These are phyloP conservation scores for Poliocrania exsul DNA, from an alignment of 2,797 vertebrate genomes.

Conservation along the genomic window DNA sequence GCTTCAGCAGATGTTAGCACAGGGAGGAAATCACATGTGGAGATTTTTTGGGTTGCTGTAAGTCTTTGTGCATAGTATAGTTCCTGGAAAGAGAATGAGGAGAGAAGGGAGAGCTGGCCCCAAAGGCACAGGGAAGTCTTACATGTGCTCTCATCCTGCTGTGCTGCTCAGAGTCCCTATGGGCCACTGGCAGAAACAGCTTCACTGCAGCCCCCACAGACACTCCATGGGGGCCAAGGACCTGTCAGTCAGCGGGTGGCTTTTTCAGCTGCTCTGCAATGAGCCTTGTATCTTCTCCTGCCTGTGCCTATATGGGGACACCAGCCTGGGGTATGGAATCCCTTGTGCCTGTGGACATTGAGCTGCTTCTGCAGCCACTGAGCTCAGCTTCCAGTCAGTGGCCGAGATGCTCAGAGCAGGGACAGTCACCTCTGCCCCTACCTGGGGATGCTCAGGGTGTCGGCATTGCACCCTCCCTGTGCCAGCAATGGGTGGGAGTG, in stretches of 20 bases:
- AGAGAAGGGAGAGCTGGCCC: background rate
- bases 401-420: background rate
- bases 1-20: background rate
- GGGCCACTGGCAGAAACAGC: background rate
- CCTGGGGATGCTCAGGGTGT: background rate
- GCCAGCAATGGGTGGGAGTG: background rate
- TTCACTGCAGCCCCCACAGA: background rate
- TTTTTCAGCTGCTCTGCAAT: background rate
- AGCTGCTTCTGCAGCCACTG: background rate
- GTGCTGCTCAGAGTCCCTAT: accelerated
- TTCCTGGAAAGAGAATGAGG: background rate
- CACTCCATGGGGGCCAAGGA: background rate
- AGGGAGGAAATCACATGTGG: background rate
- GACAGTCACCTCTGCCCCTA: background rate
- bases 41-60: background rate
- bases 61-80: background rate
- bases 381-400: background rate
- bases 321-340: background rate
- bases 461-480: background rate
- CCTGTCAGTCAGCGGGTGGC: accelerated
- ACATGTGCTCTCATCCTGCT: background rate
- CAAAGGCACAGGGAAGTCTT: background rate
- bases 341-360: accelerated
- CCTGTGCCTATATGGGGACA: background rate
- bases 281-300: background rate